Percentiles rank a stretch among this genome's conserved stretches.
These are phyloP conservation scores for Gephyroberyx darwinii DNA, from an alignment of 2,797 vertebrate species.

Conservation along the genomic window DNA sequence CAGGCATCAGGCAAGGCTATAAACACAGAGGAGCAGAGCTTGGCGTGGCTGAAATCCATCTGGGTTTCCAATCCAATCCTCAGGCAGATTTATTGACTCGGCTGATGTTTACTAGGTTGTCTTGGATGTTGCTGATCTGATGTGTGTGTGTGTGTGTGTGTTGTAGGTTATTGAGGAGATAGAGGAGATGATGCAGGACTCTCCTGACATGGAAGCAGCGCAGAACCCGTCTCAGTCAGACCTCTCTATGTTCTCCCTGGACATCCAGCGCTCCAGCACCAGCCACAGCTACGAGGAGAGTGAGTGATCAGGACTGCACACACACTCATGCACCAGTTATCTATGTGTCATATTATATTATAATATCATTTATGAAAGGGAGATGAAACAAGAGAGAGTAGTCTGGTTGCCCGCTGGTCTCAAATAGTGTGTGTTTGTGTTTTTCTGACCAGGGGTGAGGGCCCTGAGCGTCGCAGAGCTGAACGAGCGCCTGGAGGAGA, in stretches of 20 bases:
- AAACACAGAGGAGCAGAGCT: conserved; percentile 29
- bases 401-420: not conserved
- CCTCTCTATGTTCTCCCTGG: conserved; percentile 86
- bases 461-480: conserved; percentile 84
- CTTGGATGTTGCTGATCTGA: conserved; percentile 13
- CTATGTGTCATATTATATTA: not conserved
- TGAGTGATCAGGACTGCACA: conserved; percentile 76
- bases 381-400: not conserved
- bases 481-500: conserved; percentile 89
- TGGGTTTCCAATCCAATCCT: no score
- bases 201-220: conserved; percentile 86
- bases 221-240: conserved; percentile 86
- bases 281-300: conserved; percentile 86
- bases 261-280: conserved; percentile 83
- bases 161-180: conserved; percentile 97
- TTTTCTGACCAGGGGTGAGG: conserved; percentile 81
- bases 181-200: conserved; percentile 99
- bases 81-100: conserved; percentile 23
- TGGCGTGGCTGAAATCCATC: conserved; percentile 13
- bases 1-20: not conserved
- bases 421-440: not conserved
- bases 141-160: conserved; percentile 15
- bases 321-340: not conserved
- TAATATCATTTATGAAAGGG: not conserved
- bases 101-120: not conserved